Conservation (phyloP, 2,888 invertebrate species). For the Drosophila vallismaia region DNA sequence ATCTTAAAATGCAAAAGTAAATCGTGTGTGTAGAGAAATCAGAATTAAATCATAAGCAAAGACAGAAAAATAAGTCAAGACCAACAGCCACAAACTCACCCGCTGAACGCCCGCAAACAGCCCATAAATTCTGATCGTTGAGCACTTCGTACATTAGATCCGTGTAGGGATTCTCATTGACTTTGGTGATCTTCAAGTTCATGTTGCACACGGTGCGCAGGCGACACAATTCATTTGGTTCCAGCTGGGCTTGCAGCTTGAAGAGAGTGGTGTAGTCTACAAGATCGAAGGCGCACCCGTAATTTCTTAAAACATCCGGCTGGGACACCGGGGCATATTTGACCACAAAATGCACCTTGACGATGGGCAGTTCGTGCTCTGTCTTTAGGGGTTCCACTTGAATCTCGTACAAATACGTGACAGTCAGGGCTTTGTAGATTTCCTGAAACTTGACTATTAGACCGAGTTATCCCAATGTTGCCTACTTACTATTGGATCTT, state of each 20-base stretch:
- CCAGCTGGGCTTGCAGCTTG: conserved; percentile 88
- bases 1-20: conserved; percentile 59
- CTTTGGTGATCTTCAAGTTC: conserved; percentile 89
- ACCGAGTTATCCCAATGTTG: not conserved
- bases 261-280: conserved; percentile 94
- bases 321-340: conserved; percentile 85
- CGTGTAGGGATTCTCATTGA: conserved; percentile 83
- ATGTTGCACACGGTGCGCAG: conserved; percentile 94
- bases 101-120: conserved; percentile 94
- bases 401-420: conserved; percentile 94
- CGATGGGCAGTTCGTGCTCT: conserved; percentile 85
- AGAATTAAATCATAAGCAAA: conserved; percentile 57
- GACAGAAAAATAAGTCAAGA: not conserved
- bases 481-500: conserved; percentile 86
- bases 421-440: conserved; percentile 90
- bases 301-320: conserved; percentile 83
- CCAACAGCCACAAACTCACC: conserved; percentile 84
- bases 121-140: conserved; percentile 97
- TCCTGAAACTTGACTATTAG: conserved; percentile 83
- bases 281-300: conserved; percentile 90
- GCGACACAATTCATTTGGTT: conserved; percentile 94
- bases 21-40: conserved; percentile 54
- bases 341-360: conserved; percentile 87
- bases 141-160: conserved; percentile 96
- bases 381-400: conserved; percentile 87